Conservation (phyloP, 1,140 invertebrate species). For the Lutraria rhynchaena region DNA sequence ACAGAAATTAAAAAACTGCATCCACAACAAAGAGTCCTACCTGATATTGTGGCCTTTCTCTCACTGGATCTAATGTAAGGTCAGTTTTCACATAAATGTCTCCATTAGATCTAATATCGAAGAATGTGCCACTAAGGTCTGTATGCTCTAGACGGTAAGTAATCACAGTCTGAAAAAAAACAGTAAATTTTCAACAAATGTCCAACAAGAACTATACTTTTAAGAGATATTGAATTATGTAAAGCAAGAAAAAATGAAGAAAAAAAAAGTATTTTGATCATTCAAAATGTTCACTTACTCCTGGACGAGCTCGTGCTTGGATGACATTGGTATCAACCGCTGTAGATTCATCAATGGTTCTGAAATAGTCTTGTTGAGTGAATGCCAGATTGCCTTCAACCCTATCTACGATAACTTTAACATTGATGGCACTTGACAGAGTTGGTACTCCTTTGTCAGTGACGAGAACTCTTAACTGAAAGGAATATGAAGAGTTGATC, state of each 20-base stretch:
- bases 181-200: neutral
- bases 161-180: slow-evolving; percentile 24
- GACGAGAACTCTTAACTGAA: slow-evolving; percentile 25
- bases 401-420: slow-evolving; percentile 18
- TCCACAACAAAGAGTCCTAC: no score
- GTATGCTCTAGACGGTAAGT: slow-evolving; percentile 10
- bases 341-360: slow-evolving; percentile 60
- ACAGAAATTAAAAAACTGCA: no score
- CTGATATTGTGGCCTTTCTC: slow-evolving; percentile 23
- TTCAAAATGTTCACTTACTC: slow-evolving; percentile 18
- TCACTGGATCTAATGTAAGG: slow-evolving; percentile 14
- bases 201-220: neutral
- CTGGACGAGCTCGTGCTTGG: slow-evolving; percentile 50
- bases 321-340: slow-evolving; percentile 52
- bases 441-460: slow-evolving; percentile 28
- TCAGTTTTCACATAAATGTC: slow-evolving; percentile 28
- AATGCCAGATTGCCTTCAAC: slow-evolving; percentile 76
- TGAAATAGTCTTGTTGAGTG: slow-evolving; percentile 36
- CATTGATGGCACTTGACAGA: slow-evolving; percentile 3
- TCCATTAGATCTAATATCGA: slow-evolving; percentile 17
- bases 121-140: slow-evolving; percentile 1
- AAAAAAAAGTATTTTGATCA: neutral
- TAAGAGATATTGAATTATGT: neutral
- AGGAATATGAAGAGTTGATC: no score
- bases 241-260: no score